A percentile compares a stretch with the other conserved stretches of the same genome.
phyloP scores from a whole-genome alignment of 1,140 invertebrate genomes.

The Drosophila nigromelanica region DNA sequence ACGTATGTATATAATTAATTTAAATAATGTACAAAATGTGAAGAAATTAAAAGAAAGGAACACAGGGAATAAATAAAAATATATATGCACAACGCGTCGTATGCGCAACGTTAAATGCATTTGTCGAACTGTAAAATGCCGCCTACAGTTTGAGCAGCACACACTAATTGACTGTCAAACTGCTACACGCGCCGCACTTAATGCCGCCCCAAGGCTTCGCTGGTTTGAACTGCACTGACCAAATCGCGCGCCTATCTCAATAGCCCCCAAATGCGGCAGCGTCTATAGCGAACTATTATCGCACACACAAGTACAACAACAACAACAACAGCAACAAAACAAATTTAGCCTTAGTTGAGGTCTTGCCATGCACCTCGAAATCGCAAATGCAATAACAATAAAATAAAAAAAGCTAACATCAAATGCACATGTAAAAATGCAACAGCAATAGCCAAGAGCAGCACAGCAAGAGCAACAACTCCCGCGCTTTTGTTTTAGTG shows the following conservation, averaged over 20 bases:
- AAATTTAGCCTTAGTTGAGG: slow-evolving; percentile 79
- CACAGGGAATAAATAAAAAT: not conserved
- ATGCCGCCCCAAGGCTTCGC: slow-evolving; percentile 61
- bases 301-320: slow-evolving; percentile 35
- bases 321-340: slow-evolving; percentile 15
- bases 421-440: slow-evolving; percentile 56
- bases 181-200: slow-evolving; percentile 72
- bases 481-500: slow-evolving; percentile 66
- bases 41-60: slow-evolving; percentile 5
- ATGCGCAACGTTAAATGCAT: slow-evolving; percentile 14
- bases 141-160: slow-evolving; percentile 51
- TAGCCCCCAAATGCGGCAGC: slow-evolving; percentile 77
- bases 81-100: slow-evolving; percentile 1
- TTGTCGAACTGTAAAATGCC: slow-evolving; percentile 21
- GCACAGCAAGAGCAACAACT: slow-evolving; percentile 61
- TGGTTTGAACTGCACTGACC: slow-evolving; percentile 61
- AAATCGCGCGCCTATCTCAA: slow-evolving; percentile 76
- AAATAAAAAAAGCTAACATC: slow-evolving; percentile 34
- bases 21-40: not conserved
- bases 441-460: slow-evolving; percentile 44
- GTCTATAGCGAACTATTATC: slow-evolving; percentile 49
- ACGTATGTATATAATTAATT: slow-evolving; percentile 12
- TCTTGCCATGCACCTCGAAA: slow-evolving; percentile 81
- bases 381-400: slow-evolving; percentile 61
- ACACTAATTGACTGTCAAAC: slow-evolving; percentile 28